Evolutionary conservation across 2,113 vertebrate species (phyloP), one percentile per base, ranked within the genome.

Genomic region (Brienomyrus brachyistius): DNA sequence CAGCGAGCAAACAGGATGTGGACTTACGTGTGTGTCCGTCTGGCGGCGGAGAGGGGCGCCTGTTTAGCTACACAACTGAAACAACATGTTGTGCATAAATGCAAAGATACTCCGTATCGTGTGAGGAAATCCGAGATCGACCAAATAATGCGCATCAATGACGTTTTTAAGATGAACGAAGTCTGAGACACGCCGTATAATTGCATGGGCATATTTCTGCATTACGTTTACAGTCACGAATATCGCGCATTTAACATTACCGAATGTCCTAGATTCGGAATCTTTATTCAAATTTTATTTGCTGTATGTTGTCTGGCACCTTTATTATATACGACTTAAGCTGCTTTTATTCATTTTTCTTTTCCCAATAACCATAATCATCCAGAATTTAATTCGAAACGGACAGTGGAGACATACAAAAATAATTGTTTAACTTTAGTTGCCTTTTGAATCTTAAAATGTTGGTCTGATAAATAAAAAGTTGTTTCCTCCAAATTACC

Each of bases 1-100:
- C 89, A 83, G 89, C 52, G 90, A 89, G 86, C 90, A 93, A 93
- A 94, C 94, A 93, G 94, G 92, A 94, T 93, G 93, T 90, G 92
- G 88, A 90, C 88, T 91, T 51, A 27, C 51, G 85, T 54, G 51
- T 54, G n/a, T 82, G 87, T 90, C 66, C 91, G 89, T 93, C 90
- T 92, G 90, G 91, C 89, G 89, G 27, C 62, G 62, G 62, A 70
- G 62, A 70, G 27, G n/a, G 62, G 62, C 62, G 90, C 47, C 52
- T 11, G 47, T 27, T 48, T 31, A 17, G 88, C 27, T 45, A 51
- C 74, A 54, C 77, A 89, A 89, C 74, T 52, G 88, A 89, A 89
- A 87, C 83, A 86, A 50, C 88, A 88, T 31, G 62, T 45, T 77
- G 40, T 88, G 88, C 88, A 88, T 88, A 77, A 77, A 74, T 80